A percentile compares a stretch with the other conserved stretches of the same genome.
phyloP scores from a whole-genome alignment of 2,113 vertebrate genomes.

The Rhegmatorhina hoffmannsi region DNA sequence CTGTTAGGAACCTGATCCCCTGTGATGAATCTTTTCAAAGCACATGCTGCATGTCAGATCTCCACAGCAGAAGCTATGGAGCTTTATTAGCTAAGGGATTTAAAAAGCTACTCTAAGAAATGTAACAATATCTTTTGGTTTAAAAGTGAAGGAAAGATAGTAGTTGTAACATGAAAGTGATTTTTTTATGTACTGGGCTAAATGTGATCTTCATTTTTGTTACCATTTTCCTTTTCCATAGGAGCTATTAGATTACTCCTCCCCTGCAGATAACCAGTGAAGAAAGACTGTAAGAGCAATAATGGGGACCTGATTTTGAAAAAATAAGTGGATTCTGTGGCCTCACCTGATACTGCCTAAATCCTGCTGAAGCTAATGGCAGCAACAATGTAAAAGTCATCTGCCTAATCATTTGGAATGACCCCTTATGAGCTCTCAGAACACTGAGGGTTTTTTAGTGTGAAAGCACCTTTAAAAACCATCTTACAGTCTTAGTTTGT shows the following conservation, averaged over 20 bases:
- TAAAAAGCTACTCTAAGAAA: slow-evolving; percentile 66
- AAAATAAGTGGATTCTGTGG: not conserved
- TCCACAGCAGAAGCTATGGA: slow-evolving; percentile 63
- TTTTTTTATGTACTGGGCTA: slow-evolving; percentile 19
- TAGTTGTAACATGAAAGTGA: slow-evolving; percentile 21
- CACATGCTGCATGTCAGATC: slow-evolving; percentile 71
- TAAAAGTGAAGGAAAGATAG: slow-evolving; percentile 40
- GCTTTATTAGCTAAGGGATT: slow-evolving; percentile 76
- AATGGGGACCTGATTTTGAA: not conserved
- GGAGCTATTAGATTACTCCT: not conserved
- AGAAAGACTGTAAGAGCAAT: not conserved
- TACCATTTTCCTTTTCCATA: slow-evolving; percentile 3
- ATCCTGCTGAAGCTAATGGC: not conserved
- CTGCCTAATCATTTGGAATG: not conserved
- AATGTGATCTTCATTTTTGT: slow-evolving; percentile 26
- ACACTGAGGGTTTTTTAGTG: not conserved
- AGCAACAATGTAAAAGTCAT: not conserved
- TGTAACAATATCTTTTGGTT: slow-evolving; percentile 61
- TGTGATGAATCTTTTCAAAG: slow-evolving; percentile 63
- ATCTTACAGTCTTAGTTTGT: not conserved
- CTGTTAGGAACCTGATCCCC: slow-evolving; percentile 76
- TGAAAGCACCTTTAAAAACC: not conserved
- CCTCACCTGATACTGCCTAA: not conserved
- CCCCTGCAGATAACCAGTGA: not conserved
- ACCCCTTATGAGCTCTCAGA: not conserved